Evolutionary conservation across 2,113 vertebrate genomes (phyloP), one percentile per base, ranked within the genome.

Genomic region (Procapra przewalskii): DNA sequence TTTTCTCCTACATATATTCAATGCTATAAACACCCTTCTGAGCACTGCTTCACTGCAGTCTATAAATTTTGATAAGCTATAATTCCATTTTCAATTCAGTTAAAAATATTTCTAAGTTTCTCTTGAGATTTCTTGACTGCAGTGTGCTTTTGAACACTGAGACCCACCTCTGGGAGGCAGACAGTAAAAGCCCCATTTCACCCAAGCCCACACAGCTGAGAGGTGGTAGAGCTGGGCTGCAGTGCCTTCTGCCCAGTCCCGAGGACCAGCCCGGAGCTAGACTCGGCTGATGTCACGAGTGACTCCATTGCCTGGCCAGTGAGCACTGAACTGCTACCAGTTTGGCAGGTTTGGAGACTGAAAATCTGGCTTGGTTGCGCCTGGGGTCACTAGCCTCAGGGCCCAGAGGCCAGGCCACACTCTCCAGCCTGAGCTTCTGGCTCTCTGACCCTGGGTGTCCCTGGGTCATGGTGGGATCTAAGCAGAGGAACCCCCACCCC

Each of bases 211-310:
- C 25, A 5, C 1, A 0, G 55, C 55, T 21, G 0, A 0, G 64
- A 43, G 7, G 43, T 0, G 0, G 55, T 29, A n/a, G 81, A 15
- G 29, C 67, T n/a, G 1, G 48, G 10, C 54, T 0, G 57, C 64
- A 7, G 40, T 9, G 5, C 23, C 81, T 9, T 36, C 83, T 23
- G 1, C 6, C 2, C 6, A 5, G 48, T 16, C 31, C 33, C 3
- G 4, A 43, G 40, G 7, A 62, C 55, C 2, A 1, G 40, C 17
- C 59, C 5, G 14, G 31, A 52, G 10, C 54, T 25, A 16, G 7
- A 1, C 55, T 48, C 48, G 2, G 59, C 54, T 15, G 23, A 6
- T 0, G 1, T 13, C 21, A 13, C 8, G 3, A 27, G 40, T 14
- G 6, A 43, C 40, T 43, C 40, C 1, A 0, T 1, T 15, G 83